Base-by-base conservation (phyloP, 2,797 vertebrate genomes). In the Pangasius larnaudii region DNA sequence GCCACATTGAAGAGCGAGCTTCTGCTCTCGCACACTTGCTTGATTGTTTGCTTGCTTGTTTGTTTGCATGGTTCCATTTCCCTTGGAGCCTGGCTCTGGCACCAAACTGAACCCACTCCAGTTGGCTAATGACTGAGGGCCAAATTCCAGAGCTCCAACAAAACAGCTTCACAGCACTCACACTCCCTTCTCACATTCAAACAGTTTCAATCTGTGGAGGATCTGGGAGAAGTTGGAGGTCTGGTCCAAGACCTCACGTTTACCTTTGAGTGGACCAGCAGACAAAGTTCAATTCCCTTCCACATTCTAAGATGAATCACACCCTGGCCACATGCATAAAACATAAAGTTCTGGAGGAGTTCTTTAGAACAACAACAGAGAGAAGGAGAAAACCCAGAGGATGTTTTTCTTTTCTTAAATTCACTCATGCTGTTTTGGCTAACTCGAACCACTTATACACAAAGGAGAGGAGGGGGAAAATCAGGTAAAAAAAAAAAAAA, bases 291-390 rank as follows among this genome's bases (percentile, higher is more conserved):
- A 95, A 95, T 93, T 94, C 91, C 93, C 93, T 94, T 95, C 56
- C 93, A 95, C 94, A 94, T 94, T 95, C 94, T 94, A 94, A 93
- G 93, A 96, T 94, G 94, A 95, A 96, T 96, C 94, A 96, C 91
- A 93, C 91, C 92, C 94, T 93, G 95, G 93, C 93, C 93, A 83
- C 92, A 96, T 96, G 93, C 95, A 96, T 96, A 95, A 96, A 96
- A 95, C 95, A 96, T 96, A 94, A 96, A 22, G 94, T 95, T 95
- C 95, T 94, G 93, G 95, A 96, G 94, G 95, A 95, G 95, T 95
- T 94, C 94, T 96, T 95, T 94, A 94, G 94, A 96, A 95, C 94
- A 95, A 95, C 95, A 93, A 93, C 92, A 95, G 93, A 94, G 88
- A 95, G 94, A 94, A 92, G 93, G 94, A 95, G 94, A 96, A 94